phyloP scores from a whole-genome alignment of 2,888 invertebrate species.

The Furcula furcula region DNA sequence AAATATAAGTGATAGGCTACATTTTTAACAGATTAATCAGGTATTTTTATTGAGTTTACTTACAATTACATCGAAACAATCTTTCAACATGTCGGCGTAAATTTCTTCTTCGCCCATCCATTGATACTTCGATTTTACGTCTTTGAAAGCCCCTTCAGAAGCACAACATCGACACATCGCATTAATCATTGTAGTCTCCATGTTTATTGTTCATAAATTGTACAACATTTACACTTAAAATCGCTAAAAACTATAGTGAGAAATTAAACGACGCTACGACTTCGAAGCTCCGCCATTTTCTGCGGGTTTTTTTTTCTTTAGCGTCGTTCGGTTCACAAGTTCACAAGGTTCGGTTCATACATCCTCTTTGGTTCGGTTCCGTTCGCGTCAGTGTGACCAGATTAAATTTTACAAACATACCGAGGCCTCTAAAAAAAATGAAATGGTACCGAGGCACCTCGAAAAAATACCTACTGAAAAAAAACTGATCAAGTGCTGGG shows the following conservation, averaged over 20 bases:
- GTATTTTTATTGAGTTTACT: constrained; percentile 26
- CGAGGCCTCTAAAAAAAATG: too few relatives aligned
- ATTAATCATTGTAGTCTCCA: constrained; percentile 53
- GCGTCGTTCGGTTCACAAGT: too few relatives aligned
- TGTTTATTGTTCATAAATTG: constrained; percentile 21
- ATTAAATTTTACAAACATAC: too few relatives aligned
- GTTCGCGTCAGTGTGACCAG: too few relatives aligned
- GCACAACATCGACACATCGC: constrained; percentile 75
- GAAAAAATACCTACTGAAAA: too few relatives aligned
- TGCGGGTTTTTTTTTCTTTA: constrained; percentile 4
- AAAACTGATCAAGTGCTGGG: too few relatives aligned
- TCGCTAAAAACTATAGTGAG: constrained; percentile 10
- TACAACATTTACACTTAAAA: constrained; percentile 39
- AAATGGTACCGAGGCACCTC: too few relatives aligned
- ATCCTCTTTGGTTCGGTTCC: not conserved
- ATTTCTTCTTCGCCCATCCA: constrained; percentile 75
- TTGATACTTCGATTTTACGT: constrained; percentile 56
- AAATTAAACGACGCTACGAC: constrained; percentile 37
- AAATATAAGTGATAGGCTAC: too few relatives aligned
- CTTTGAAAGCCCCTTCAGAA: constrained; percentile 67
- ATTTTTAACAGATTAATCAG: too few relatives aligned
- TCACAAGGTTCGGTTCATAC: not conserved
- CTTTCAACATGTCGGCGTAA: constrained; percentile 67
- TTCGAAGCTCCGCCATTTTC: constrained; percentile 59
- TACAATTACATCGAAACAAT: constrained; percentile 70